Evolutionary conservation across 2,113 vertebrate species (phyloP), one percentile per base, ranked within the genome.

Genomic region (Peucedramus taeniatus): DNA sequence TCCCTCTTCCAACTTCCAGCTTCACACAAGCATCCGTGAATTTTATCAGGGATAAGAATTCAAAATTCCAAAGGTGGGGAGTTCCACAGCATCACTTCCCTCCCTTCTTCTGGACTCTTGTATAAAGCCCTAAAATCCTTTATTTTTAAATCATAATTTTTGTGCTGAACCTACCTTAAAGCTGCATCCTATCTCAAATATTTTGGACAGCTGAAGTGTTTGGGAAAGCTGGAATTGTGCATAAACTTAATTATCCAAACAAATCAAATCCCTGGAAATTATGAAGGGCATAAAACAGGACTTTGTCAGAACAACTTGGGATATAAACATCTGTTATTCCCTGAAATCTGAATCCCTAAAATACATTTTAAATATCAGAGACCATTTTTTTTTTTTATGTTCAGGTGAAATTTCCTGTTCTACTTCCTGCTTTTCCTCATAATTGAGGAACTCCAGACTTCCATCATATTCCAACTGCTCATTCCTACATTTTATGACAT

Each of bases 401-500:
- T 78, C n/a, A 51, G 28, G 54, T 45, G 49, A 30, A 49, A 88
- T 35, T 40, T 63, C 49, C 49, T 40, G 11, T 26, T 71, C 26
- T 24, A 21, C 7, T 42, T 88, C 49, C 26, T 42, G 21, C 21
- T 64, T 71, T 79, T 64, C 57, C 31, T 39, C 54, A 23, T 24
- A 33, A 45, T 13, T 3, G 0, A 31, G 21, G 26, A 49, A 24
- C 21, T 88, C 49, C 75, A 63, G n/a, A 63, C 24, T 7, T 47
- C 7, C 40, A 17, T 7, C 57, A 22, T 12, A n/a, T 35, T 65
- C 70, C 30, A 37, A 19, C 17, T 2, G 6, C 23, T 64, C 59
- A 5, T 19, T n/a, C 50, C 40, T 4, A 9, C 0, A 0, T 23
- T 69, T 76, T 22, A 5, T 37, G 28, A 18, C 37, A 26, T 5